Conservation (phyloP, 2,888 invertebrate species). For the Acleris sparsana region DNA sequence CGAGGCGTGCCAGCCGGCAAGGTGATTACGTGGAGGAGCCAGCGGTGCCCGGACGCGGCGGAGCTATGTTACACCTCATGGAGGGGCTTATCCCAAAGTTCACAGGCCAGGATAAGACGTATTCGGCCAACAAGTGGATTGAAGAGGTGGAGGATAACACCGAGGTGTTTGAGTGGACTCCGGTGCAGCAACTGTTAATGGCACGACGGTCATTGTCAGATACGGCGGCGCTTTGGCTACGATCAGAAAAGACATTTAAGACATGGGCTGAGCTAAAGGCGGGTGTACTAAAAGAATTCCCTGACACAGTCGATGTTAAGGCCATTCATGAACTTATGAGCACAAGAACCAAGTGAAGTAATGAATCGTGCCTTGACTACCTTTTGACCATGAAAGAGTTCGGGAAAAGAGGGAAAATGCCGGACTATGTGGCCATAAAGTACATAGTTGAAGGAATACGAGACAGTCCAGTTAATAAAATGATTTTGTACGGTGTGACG, state of each 20-base stretch:
- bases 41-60: background rate
- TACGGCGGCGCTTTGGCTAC: constrained; percentile 13
- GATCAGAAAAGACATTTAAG: constrained; percentile 1
- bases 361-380: constrained; percentile 8
- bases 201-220: constrained; percentile 4
- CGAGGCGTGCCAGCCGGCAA: background rate
- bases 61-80: constrained; percentile 3
- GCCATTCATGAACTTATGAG: constrained; percentile 6
- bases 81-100: constrained; percentile 3
- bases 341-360: background rate
- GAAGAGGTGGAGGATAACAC: constrained; percentile 2
- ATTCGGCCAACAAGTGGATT: constrained; percentile 4
- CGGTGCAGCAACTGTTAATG: constrained; percentile 8
- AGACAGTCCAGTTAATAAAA: constrained; percentile 2
- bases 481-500: constrained; percentile 1
- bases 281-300: constrained; percentile 3
- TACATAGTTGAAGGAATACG: constrained; percentile 12
- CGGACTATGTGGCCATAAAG: constrained; percentile 7
- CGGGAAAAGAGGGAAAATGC: constrained; percentile 9
- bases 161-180: constrained; percentile 12
- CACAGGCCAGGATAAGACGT: constrained; percentile 15
- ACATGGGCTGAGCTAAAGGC: constrained; percentile 7
- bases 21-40: background rate
- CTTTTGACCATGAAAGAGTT: constrained; percentile 7
- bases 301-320: constrained; percentile 7